Conservation (phyloP, 64 coral and sea anemone genomes). For the Pachyseris speciosa region DNA sequence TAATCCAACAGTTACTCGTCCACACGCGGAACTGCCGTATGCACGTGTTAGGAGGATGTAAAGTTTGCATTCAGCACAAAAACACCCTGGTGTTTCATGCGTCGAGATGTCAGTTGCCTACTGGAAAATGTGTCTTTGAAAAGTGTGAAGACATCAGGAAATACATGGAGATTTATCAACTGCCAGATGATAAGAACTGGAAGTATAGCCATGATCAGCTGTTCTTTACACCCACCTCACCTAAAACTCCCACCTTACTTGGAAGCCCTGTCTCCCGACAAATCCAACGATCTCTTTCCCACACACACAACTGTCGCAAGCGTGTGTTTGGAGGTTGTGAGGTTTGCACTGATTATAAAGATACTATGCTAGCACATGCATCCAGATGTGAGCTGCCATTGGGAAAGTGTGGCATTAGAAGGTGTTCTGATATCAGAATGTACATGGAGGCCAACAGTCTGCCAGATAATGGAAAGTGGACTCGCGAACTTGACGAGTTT, state of each 20-base stretch:
- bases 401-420: no score
- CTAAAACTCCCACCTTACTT: not conserved
- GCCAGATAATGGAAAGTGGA: no score
- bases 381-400: no score
- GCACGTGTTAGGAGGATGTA: slow-evolving; percentile 14
- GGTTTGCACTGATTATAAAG: no score
- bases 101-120: not conserved
- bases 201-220: not conserved
- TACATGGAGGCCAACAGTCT: no score
- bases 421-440: no score
- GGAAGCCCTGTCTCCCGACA: not conserved
- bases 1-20: not conserved
- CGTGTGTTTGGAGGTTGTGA: no score
- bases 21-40: slow-evolving; percentile 19
- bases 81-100: not conserved
- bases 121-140: not conserved
- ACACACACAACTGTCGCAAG: no score
- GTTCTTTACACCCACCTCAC: not conserved
- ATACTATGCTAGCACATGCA: no score
- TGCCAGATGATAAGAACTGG: slow-evolving; percentile 3
- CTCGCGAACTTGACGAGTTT: no score
- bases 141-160: slow-evolving; percentile 23
- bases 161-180: not conserved
- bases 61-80: not conserved
- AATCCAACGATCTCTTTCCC: not conserved